Conservation (phyloP, 2,113 vertebrate species). For the Pedionomus torquatus region DNA sequence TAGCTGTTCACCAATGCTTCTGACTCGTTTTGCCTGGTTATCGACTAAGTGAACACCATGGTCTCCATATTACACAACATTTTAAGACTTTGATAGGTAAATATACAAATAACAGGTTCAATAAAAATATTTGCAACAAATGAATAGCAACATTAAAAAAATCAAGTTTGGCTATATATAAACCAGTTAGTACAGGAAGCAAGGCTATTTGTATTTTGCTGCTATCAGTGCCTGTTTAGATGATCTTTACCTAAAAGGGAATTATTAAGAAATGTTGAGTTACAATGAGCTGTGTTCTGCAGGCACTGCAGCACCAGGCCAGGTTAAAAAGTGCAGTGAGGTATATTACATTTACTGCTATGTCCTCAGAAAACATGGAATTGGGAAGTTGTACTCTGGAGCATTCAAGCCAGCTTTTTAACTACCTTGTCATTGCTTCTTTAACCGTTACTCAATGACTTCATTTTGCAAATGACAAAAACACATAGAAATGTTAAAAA, state of each 20-base stretch:
- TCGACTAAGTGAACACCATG: not conserved
- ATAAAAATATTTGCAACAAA: not conserved
- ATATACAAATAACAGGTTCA: not conserved
- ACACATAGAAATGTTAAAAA: not conserved
- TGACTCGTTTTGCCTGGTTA: not conserved
- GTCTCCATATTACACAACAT: not conserved
- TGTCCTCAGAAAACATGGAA: not conserved
- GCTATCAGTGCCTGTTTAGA: not conserved
- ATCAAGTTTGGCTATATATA: not conserved
- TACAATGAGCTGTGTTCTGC: not conserved
- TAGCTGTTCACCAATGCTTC: not conserved
- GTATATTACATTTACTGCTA: not conserved
- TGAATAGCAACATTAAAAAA: not conserved
- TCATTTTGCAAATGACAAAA: not conserved
- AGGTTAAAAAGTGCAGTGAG: not conserved
- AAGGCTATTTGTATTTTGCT: not conserved
- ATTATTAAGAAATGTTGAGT: not conserved
- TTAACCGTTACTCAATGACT: not conserved
- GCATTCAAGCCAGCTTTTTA: not conserved
- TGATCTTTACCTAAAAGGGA: not conserved
- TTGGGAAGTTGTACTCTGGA: not conserved
- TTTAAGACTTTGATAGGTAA: not conserved
- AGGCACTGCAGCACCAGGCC: not conserved
- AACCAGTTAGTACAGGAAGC: not conserved
- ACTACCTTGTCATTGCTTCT: not conserved